Percentiles rank a stretch among this genome's conserved stretches.
phyloP scores from a whole-genome alignment of 2,113 vertebrate species.

The Cinclus cinclus region DNA sequence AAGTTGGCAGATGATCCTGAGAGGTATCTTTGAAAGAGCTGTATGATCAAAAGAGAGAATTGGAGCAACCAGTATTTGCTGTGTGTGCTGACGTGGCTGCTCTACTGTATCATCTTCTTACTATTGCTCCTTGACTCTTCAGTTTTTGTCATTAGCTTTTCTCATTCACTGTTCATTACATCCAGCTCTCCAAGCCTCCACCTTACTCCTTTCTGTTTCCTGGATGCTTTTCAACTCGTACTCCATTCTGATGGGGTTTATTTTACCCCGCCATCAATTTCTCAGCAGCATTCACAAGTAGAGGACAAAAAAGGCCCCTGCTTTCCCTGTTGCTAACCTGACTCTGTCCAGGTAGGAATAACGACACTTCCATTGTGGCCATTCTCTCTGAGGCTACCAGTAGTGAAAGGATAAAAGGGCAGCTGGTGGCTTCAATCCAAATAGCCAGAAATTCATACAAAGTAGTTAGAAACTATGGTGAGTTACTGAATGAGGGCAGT shows the following conservation, averaged over 20 bases:
- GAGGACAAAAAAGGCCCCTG: neutral
- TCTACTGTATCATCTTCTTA: neutral
- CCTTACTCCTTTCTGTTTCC: neutral
- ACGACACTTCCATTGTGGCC: neutral
- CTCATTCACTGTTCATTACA: neutral
- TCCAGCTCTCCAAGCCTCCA: neutral
- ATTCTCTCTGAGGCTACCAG: neutral
- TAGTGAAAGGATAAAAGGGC: neutral
- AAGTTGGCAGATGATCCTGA: neutral
- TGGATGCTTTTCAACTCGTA: neutral
- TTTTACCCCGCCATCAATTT: neutral
- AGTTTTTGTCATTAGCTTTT: neutral
- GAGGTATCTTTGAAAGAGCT: neutral
- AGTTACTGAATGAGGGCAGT: neutral
- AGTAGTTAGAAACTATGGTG: neutral
- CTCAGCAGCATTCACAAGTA: neutral
- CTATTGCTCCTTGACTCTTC: neutral
- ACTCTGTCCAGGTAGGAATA: neutral
- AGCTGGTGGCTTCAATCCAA: neutral
- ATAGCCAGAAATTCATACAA: neutral
- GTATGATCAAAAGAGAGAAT: neutral
- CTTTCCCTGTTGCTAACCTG: neutral
- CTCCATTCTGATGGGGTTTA: neutral
- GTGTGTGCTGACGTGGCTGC: fast-evolving
- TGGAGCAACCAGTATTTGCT: neutral